Conservation (phyloP, 2,113 vertebrate species). For the Oreocharis arfaki region DNA sequence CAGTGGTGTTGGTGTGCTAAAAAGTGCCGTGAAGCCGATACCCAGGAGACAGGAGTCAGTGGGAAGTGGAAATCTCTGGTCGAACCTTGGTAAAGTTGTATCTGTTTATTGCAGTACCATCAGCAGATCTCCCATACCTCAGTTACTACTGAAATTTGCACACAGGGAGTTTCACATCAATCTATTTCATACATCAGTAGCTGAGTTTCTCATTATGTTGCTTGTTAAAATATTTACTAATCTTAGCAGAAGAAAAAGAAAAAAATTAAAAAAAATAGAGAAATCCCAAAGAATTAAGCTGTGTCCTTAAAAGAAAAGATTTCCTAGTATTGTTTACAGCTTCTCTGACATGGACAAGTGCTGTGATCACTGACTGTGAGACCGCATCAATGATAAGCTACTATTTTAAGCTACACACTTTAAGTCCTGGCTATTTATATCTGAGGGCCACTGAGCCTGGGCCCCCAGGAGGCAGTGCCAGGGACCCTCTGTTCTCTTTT, state of each 20-base stretch:
- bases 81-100: background rate
- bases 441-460: background rate
- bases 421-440: background rate
- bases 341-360: background rate
- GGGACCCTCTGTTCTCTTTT: background rate
- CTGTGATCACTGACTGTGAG: background rate
- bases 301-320: background rate
- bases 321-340: background rate
- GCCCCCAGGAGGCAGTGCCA: background rate
- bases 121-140: background rate
- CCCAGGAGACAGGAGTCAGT: background rate
- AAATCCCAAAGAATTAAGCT: background rate
- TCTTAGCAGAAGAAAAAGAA: background rate
- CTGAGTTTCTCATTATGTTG: background rate
- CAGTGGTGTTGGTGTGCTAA: background rate
- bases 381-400: background rate
- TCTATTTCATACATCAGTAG: background rate
- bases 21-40: background rate
- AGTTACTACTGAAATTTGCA: background rate
- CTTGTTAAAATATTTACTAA: slow-evolving; percentile 19
- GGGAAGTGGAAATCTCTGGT: background rate
- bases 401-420: background rate
- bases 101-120: background rate
- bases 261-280: fast-evolving
- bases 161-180: background rate